Conservation (phyloP, 2,888 invertebrate genomes). For the Drosophila multiciliata region DNA sequence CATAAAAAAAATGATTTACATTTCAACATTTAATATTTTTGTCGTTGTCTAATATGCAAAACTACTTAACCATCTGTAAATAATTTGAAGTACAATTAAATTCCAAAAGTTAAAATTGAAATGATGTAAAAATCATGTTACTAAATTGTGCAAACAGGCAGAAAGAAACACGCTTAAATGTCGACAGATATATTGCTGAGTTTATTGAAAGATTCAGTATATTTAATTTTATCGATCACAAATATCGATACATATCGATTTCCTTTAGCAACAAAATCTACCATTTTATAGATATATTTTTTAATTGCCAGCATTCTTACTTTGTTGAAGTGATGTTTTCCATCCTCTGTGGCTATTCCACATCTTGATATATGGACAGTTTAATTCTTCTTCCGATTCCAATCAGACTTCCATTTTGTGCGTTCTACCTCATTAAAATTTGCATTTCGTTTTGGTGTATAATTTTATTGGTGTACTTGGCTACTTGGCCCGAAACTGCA, state of each 20-base stretch:
- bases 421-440: conserved; percentile 34
- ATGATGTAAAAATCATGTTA: not conserved
- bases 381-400: conserved; percentile 13
- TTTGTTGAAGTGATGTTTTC: not conserved
- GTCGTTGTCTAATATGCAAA: not conserved
- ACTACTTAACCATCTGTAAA: not conserved
- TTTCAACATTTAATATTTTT: not conserved
- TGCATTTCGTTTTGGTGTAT: conserved; percentile 9
- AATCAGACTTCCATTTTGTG: conserved; percentile 21
- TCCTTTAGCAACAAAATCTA: not conserved
- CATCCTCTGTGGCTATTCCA: not conserved
- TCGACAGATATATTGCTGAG: not conserved
- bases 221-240: not conserved
- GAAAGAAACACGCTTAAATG: not conserved
- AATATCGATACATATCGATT: not conserved
- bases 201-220: not conserved
- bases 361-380: not conserved
- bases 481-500: conserved; percentile 30
- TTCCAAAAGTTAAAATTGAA: not conserved
- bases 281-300: not conserved
- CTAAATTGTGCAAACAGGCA: not conserved
- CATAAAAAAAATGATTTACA: not conserved
- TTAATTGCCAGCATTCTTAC: not conserved
- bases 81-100: not conserved
- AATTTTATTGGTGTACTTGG: not conserved